Percentiles rank a stretch among this genome's conserved stretches.
Evolutionary conservation across 2,113 vertebrate genomes (phyloP).

Genomic region (Corythornis cristatus): DNA sequence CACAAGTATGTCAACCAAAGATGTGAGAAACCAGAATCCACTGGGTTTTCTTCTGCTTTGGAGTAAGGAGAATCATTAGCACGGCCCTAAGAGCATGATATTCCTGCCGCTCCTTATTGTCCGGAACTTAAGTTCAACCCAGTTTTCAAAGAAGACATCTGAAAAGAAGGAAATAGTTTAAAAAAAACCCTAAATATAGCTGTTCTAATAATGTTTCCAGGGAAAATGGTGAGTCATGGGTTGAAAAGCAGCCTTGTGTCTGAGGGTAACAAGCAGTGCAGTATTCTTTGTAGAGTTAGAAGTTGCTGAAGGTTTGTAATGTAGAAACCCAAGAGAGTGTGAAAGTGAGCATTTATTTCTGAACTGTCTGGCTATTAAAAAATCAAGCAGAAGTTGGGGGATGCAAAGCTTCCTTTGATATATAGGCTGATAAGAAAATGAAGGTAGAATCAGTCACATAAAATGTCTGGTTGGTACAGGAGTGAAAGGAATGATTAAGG

Average conservation of each 20-base stretch:
- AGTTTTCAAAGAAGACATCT: neutral
- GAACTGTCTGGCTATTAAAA: neutral
- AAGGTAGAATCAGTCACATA: neutral
- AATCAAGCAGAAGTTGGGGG: neutral
- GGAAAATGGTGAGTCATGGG: neutral
- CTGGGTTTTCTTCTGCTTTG: neutral
- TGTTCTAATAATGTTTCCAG: neutral
- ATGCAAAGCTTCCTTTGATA: neutral
- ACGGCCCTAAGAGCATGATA: neutral
- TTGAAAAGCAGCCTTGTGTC: neutral
- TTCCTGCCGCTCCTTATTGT: neutral
- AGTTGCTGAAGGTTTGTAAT: neutral
- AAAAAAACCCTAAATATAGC: neutral
- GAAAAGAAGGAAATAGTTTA: neutral
- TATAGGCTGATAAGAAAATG: neutral
- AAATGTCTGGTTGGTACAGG: neutral
- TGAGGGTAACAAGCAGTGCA: neutral
- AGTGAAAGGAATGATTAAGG: neutral
- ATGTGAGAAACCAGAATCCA: neutral
- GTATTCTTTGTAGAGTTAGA: neutral
- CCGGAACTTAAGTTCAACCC: neutral
- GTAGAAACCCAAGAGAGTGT: neutral
- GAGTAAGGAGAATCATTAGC: neutral
- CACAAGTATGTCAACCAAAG: neutral
- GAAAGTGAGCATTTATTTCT: neutral